Base-by-base conservation (phyloP, 2,797 vertebrate species). In the Sparus aurata region DNA sequence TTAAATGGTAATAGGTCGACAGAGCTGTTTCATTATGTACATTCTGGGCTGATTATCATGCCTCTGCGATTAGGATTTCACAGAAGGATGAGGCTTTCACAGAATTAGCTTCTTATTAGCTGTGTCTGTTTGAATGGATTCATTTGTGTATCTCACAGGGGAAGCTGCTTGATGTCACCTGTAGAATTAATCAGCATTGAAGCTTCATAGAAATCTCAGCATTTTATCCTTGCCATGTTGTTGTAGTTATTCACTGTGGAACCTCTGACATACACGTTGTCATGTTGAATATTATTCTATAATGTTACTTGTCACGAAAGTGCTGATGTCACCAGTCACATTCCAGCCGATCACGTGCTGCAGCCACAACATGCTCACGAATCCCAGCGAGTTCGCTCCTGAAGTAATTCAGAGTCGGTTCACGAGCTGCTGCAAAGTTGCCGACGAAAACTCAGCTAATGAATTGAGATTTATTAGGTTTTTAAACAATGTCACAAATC, bases 1-100 rank as follows among this genome's bases (percentile, higher is more conserved):
- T 73, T 18, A 79, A 61, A 81, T 76, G 59, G n/a, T 63, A 77
- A 87, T 63, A 57, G 22, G 38, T 45, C 17, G 54, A 55, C 16
- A 69, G 47, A 77, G 18, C 20, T 17, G 34, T 47, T 77, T 52
- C 61, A 62, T 63, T 53, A 52, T 22, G 20, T 60, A 50, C 53
- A 61, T 0, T 49, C n/a, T 47, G 34, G 46, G 38, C 47, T 77
- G 50, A 75, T 73, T 23, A 84, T 75, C 15, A 46, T 17, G 23
- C 47, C 54, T 53, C 54, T 17, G 11, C 20, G 62, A 53, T 27
- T 20, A 20, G 18, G 27, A 69, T 65, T 77, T 53, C 34, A 67
- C 16, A n/a, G 34, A 38, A 22, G n/a, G 62, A 53, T 27, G 20
- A 20, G 18, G 27, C 69, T 65, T 77, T 53, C 34, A 67, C 16